A percentile compares a stretch with the other conserved stretches of the same genome.
Conservation (phyloP, 2,113 vertebrate species). For the Dromiciops gliroides region DNA sequence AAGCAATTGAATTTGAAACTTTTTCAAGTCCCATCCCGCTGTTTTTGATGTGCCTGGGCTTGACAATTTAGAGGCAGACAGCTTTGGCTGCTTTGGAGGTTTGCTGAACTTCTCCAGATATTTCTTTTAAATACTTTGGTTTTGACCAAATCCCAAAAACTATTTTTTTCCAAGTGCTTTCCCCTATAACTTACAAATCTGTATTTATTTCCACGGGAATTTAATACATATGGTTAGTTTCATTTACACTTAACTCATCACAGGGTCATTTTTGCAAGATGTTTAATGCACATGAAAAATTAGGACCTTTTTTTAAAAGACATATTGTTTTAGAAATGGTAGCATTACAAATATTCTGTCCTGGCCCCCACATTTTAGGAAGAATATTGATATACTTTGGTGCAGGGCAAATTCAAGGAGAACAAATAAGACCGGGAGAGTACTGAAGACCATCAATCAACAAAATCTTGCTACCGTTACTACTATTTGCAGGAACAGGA, state of each 20-base stretch:
- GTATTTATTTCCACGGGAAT: conserved; percentile 51
- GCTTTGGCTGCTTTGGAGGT: conserved; percentile 51
- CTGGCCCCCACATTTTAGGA: not conserved
- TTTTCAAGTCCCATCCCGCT: conserved; percentile 9
- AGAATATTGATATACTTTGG: not conserved
- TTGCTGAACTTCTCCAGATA: conserved; percentile 42
- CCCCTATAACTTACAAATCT: conserved; percentile 32
- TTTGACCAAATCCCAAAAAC: conserved; percentile 57
- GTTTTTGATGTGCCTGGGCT: conserved; percentile 32
- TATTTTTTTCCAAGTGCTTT: conserved; percentile 28
- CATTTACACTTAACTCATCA: conserved; percentile 9
- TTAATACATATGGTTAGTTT: conserved; percentile 30
- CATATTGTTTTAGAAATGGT: not conserved
- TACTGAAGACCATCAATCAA: not conserved
- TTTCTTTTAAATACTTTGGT: conserved; percentile 60
- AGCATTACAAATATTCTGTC: not conserved
- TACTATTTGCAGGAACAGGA: not conserved
- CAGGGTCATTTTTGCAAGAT: conserved; percentile 16
- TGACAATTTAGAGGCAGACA: conserved; percentile 30
- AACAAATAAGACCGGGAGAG: not conserved
- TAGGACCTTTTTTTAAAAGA: conserved; percentile 17
- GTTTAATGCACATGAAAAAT: conserved; percentile 15
- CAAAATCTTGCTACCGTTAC: not conserved
- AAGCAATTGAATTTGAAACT: conserved; percentile 28
- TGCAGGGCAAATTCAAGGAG: not conserved